Conservation (phyloP, 1,140 invertebrate species). For the Teleopsis dalmanni region DNA sequence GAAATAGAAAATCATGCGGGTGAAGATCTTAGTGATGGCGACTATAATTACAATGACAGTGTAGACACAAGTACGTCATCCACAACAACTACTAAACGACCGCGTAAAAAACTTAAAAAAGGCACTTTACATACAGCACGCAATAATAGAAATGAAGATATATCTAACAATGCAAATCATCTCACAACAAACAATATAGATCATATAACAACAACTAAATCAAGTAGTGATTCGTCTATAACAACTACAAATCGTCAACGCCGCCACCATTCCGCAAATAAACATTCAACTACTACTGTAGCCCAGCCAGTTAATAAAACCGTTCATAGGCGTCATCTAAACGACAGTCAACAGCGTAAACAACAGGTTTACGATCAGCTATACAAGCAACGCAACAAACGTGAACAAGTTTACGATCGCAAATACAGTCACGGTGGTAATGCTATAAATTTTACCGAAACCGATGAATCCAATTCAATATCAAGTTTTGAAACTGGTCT, state of each 20-base stretch:
- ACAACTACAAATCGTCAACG: background rate
- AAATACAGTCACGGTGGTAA: slow-evolving; percentile 69
- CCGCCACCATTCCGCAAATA: background rate
- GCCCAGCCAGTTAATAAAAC: too few relatives aligned
- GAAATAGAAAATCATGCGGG: slow-evolving; percentile 41
- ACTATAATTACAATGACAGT: background rate
- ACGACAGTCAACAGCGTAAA: slow-evolving; percentile 13
- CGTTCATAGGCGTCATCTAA: background rate
- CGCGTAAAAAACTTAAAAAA: slow-evolving; percentile 34
- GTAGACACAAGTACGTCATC: background rate
- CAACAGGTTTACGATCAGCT: slow-evolving; percentile 29
- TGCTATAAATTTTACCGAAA: slow-evolving; percentile 52
- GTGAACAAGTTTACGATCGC: slow-evolving; percentile 58
- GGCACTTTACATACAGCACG: slow-evolving; percentile 12
- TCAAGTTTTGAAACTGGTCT: slow-evolving; percentile 71
- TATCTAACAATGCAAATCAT: background rate
- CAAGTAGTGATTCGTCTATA: too few relatives aligned
- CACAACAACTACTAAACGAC: background rate
- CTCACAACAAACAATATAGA: background rate
- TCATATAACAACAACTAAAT: too few relatives aligned
- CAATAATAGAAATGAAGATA: background rate
- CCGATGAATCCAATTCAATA: slow-evolving; percentile 54
- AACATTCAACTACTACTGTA: too few relatives aligned
- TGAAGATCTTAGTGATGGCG: slow-evolving; percentile 34
- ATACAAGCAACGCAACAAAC: slow-evolving; percentile 45